Conservation (phyloP, 1,140 invertebrate genomes). For the Brachionus calyciflorus region DNA sequence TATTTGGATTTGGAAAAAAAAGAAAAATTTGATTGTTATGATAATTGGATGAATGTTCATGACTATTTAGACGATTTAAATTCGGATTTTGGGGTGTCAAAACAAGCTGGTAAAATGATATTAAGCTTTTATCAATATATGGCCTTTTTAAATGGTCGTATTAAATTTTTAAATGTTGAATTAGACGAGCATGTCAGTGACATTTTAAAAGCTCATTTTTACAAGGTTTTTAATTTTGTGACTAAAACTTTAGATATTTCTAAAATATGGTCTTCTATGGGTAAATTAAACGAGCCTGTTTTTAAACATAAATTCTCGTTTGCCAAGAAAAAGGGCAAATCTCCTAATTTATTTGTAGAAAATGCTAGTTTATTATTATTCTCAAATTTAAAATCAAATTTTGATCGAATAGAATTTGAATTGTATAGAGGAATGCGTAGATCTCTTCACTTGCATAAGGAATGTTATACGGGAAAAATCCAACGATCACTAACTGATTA, state of each 20-base stretch:
- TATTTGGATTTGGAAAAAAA: no score
- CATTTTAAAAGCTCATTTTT: slow-evolving; percentile 17
- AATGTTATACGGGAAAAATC: background rate
- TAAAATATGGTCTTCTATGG: background rate
- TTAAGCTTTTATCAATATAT: slow-evolving; percentile 1
- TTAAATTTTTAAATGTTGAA: background rate
- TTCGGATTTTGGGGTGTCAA: background rate
- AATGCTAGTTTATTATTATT: background rate
- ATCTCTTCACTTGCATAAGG: background rate
- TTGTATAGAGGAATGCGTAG: background rate
- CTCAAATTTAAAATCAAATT: background rate
- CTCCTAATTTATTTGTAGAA: background rate
- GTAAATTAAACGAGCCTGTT: background rate
- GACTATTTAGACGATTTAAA: background rate
- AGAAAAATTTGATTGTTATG: no score
- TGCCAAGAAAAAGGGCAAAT: background rate
- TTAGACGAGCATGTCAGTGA: background rate
- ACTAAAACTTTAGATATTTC: background rate
- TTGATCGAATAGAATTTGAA: slow-evolving; percentile 1
- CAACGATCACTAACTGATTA: background rate
- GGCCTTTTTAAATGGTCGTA: background rate
- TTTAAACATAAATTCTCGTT: background rate
- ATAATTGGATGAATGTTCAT: background rate
- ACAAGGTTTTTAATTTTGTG: background rate
- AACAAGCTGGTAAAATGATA: background rate